Conservation (phyloP, 2,888 invertebrate species). For the Drosophila suboccidentalis region DNA sequence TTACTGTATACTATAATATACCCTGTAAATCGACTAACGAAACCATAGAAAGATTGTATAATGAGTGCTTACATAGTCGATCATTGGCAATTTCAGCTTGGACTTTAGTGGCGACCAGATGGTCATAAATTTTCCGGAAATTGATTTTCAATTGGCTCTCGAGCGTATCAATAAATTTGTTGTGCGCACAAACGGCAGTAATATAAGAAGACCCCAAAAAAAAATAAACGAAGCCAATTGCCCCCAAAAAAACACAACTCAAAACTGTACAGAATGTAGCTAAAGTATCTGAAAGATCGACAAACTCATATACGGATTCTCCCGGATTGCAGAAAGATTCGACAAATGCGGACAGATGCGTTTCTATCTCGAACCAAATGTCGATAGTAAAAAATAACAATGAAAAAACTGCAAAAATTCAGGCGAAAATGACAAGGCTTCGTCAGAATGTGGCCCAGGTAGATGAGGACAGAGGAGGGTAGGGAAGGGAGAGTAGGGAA, state of each 20-base stretch:
- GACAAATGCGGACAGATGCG: constrained; percentile 43
- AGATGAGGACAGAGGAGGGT: constrained; percentile 11
- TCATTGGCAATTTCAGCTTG: constrained; percentile 4
- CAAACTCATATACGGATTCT: constrained; percentile 3
- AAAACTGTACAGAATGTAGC: constrained; percentile 3
- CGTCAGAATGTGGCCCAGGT: constrained; percentile 53
- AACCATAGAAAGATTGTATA: neutral
- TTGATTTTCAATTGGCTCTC: constrained; percentile 54
- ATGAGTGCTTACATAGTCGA: neutral
- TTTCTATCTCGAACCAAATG: constrained; percentile 43
- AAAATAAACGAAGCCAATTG: neutral
- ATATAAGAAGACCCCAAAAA: neutral
- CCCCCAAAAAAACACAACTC: constrained; percentile 7
- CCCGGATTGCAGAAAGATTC: constrained; percentile 45
- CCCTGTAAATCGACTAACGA: neutral
- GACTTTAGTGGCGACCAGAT: constrained; percentile 32
- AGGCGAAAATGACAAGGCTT: constrained; percentile 57
- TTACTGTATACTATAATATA: neutral
- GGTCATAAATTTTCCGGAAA: constrained; percentile 47
- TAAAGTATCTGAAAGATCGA: constrained; percentile 9
- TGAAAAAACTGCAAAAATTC: constrained; percentile 54
- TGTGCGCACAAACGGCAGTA: neutral
- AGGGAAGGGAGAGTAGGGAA: constrained; percentile 11
- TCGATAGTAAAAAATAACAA: constrained; percentile 42
- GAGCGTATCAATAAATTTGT: constrained; percentile 28